Conservation (phyloP, 2,797 vertebrate species). For the Megalops cyprinoides region DNA sequence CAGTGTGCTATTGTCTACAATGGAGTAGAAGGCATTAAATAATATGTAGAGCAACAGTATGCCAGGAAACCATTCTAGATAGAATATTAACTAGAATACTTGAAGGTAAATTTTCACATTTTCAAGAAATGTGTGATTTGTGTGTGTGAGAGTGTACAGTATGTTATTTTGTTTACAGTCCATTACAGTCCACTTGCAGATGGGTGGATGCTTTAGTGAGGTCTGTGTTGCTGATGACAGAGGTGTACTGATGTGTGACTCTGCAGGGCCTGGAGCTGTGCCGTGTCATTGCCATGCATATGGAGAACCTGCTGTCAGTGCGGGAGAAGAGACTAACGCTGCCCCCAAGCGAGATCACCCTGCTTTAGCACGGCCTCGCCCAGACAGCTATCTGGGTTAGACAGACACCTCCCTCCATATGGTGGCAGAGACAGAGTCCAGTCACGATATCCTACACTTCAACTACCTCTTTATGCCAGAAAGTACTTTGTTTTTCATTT, state of each 20-base stretch:
- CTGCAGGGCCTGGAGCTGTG: slow-evolving; percentile 91
- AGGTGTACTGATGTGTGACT: neutral
- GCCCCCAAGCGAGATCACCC: slow-evolving; percentile 94
- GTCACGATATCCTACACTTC: neutral
- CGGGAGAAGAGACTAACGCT: slow-evolving; percentile 90
- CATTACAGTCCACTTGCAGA: neutral
- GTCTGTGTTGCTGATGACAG: slow-evolving; percentile 5
- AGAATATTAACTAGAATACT: no score
- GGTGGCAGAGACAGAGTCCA: neutral
- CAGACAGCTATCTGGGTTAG: neutral
- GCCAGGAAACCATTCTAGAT: no score
- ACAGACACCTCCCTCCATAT: neutral
- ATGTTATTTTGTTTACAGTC: slow-evolving; percentile 16
- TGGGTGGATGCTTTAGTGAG: neutral
- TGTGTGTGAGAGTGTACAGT: neutral
- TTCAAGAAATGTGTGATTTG: no score
- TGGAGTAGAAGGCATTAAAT: neutral
- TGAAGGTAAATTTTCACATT: no score
- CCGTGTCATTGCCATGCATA: slow-evolving; percentile 87
- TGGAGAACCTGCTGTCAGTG: slow-evolving; percentile 88
- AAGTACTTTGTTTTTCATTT: neutral
- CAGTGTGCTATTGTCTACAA: neutral
- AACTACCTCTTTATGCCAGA: slow-evolving; percentile 4
- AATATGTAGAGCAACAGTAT: no score
- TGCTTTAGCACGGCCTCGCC: slow-evolving; percentile 75